A percentile compares a stretch with the other conserved stretches of the same genome.
These are phyloP conservation scores for Drosophila yooni DNA, from an alignment of 2,888 invertebrate species.

Conservation along the genomic window DNA sequence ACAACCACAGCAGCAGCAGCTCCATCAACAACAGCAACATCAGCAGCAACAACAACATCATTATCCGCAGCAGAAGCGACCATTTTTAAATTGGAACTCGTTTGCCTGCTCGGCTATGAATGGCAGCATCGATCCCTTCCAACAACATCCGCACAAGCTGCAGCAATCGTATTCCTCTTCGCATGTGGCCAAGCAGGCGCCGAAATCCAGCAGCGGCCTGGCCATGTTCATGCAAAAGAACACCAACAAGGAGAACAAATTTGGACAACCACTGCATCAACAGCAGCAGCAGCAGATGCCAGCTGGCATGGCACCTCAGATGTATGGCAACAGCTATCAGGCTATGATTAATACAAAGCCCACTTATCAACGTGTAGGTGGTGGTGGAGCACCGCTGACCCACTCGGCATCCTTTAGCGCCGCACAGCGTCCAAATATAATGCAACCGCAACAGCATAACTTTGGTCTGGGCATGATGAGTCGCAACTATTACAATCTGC, in stretches of 20 bases:
- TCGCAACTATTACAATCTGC: constrained; percentile 72
- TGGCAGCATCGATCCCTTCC: constrained; percentile 78
- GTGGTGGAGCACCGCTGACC: constrained; percentile 63
- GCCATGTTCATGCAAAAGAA: constrained; percentile 72
- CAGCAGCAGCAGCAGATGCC: constrained; percentile 39
- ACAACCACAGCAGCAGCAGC: constrained; percentile 62
- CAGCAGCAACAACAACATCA: constrained; percentile 61
- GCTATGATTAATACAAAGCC: constrained; percentile 47
- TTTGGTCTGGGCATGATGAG: constrained; percentile 74
- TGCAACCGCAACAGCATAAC: constrained; percentile 57
- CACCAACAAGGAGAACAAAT: constrained; percentile 82
- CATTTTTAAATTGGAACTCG: constrained; percentile 83
- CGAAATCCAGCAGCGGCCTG: constrained; percentile 58
- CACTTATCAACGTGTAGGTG: constrained; percentile 46
- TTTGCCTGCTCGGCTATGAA: constrained; percentile 82
- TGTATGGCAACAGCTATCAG: constrained; percentile 67
- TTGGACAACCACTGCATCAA: constrained; percentile 50
- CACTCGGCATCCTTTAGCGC: constrained; percentile 83
- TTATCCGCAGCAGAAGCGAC: constrained; percentile 82
- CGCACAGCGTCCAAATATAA: constrained; percentile 72
- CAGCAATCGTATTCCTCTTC: constrained; percentile 76
- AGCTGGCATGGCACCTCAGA: constrained; percentile 57
- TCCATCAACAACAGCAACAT: constrained; percentile 73
- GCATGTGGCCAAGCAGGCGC: constrained; percentile 71
- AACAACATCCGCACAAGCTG: constrained; percentile 66